Evolutionary conservation across 2,888 invertebrate genomes (phyloP), one percentile per base, ranked within the genome.

Genomic region (Camponotus fellah): DNA sequence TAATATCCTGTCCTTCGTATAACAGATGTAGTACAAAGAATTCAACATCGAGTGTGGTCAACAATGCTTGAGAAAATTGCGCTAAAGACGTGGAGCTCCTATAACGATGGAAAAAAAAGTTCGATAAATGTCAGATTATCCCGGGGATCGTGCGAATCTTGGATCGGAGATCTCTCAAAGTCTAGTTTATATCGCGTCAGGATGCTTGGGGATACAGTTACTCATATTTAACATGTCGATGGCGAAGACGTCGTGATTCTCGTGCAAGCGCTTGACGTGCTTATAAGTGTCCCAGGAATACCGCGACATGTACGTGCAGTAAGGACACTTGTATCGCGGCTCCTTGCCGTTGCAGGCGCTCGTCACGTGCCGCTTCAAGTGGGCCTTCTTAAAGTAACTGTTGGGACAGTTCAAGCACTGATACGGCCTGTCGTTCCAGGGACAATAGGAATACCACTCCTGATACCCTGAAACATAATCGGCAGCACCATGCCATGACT

Each of bases 261-360:
- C 81, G 87, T 93, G 93, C 43, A 87, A 87, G n/a, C 90, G 90
- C 71, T 91, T 89, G 43, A 93, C 89, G 85, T 94, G 94, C 75
- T 92, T 91, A 79, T 90, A 91, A 56, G 92, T 91, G 84, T 94
- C 93, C 8, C 87, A 91, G 26, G 89, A 85, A 43, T 88, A 85
- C 6, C 85, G 87, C 6, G 86, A 85, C 60, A 82, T 84, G 77
- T 91, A 90, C 14, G 85, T 84, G 84, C 93, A 93, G 75, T 93
- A 92, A 0, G 93, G 93, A 86, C 95, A 95, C 69, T 93, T 92
- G 86, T 93, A 95, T 71, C 93, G 91, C 5, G 94, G 94, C 74
- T 86, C 82, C 74, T 89, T 90, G 10, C 89, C 86, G 62, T 89
- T 90, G 81, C 90, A 92, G 49, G 92, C 92, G 69, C 88, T 90